Evolutionary conservation across 2,888 invertebrate genomes (phyloP), one percentile per base, ranked within the genome.

Genomic region (Phlogophora meticulosa): DNA sequence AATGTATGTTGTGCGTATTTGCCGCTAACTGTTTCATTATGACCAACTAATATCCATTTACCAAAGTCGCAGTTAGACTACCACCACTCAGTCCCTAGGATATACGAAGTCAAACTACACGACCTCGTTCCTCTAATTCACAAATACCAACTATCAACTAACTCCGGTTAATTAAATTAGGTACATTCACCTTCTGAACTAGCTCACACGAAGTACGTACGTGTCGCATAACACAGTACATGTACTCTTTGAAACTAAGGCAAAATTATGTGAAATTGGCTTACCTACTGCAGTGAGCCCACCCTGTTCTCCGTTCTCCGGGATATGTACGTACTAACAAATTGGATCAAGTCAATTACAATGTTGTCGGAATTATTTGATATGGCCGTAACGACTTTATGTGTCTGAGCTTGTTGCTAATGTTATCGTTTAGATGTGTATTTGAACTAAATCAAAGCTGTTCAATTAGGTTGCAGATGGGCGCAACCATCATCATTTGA

Each of bases 251-350:
- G 51, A 61, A 78, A 70, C 72, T 72, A 61, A 63, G 64, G 58
- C 63, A 60, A 62, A 80, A 69, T 82, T 74, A 80, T 67, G 49
- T 69, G 60, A 52, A 78, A 78, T 78, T 73, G 52, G 48, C 66
- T 82, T 67, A 72, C 66, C 80, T 67, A 72, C 68, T 69, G 59
- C 70, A 71, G 75, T 71, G 70, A 65, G 60, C 53, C 46, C 48
- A 57, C 58, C 60, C 49, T 32, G 70, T 63, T 24, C 43, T 51
- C 58, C 42, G 58, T 63, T 28, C 43, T 49, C 63, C 10, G 42
- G 28, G 45, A 63, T 66, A 22, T 20, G 56, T 57, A 58, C 48
- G 32, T 48, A 28, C 40, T 49, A 36, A 48, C 49, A 65, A 71
- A 76, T 81, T 76, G 69, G 62, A 69, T 80, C 49, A 60, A 36